Conservation (phyloP, 1,140 invertebrate genomes). For the Conus betulinus region DNA sequence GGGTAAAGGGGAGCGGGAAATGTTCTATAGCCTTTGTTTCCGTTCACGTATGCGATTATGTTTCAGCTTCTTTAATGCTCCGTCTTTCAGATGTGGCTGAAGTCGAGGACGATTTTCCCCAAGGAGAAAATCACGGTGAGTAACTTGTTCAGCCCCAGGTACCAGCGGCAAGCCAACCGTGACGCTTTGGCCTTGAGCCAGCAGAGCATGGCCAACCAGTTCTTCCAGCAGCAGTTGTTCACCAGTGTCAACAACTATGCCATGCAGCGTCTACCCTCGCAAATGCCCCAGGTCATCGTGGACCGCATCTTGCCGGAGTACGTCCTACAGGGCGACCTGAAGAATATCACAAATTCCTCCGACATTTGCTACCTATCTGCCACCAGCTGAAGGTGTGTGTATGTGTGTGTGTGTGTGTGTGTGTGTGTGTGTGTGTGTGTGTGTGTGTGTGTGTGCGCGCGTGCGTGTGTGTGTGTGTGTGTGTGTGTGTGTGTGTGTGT, state of each 20-base stretch:
- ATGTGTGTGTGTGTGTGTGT: too few relatives aligned
- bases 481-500: too few relatives aligned
- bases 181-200: neutral
- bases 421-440: too few relatives aligned
- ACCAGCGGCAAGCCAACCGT: neutral
- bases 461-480: too few relatives aligned
- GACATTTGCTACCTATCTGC: neutral
- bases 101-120: neutral
- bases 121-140: neutral
- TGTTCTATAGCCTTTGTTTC: too few relatives aligned
- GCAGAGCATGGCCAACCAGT: neutral
- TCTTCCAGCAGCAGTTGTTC: neutral
- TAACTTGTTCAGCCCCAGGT: neutral
- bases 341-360: neutral
- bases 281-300: neutral
- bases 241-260: neutral
- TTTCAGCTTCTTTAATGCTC: neutral
- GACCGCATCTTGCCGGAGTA: slow-evolving; percentile 11
- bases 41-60: too few relatives aligned
- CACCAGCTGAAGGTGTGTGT: neutral
- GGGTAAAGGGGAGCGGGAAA: too few relatives aligned
- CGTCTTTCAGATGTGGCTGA: neutral
- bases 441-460: too few relatives aligned
- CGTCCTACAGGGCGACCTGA: neutral
- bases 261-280: neutral